These are phyloP conservation scores for Heliothis subflexa DNA, from an alignment of 1,140 invertebrate genomes.

Conservation along the genomic window DNA sequence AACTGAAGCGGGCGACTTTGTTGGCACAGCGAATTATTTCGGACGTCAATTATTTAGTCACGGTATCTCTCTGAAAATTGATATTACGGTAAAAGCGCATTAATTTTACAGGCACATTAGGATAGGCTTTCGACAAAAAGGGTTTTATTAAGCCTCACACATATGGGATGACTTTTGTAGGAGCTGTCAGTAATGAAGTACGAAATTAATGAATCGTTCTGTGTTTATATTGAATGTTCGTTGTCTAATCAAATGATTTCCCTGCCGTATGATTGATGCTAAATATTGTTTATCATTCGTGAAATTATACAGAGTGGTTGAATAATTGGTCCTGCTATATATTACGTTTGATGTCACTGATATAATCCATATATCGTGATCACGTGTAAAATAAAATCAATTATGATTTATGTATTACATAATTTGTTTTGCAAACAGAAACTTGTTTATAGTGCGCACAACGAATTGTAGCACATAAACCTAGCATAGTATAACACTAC, in stretches of 20 bases:
- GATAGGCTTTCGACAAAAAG: slow-evolving; percentile 32
- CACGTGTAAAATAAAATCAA: slow-evolving; percentile 16
- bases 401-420: slow-evolving; percentile 21
- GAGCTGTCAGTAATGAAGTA: slow-evolving; percentile 4
- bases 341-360: slow-evolving; percentile 1
- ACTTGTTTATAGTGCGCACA: background rate
- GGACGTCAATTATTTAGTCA: slow-evolving; percentile 83
- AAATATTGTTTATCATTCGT: background rate
- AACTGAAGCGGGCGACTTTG: slow-evolving; percentile 84
- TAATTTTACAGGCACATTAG: slow-evolving; percentile 59
- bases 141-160: slow-evolving; percentile 39
- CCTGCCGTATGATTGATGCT: background rate
- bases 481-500: background rate
- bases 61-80: slow-evolving; percentile 78
- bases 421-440: slow-evolving; percentile 21
- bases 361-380: background rate
- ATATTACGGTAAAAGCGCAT: slow-evolving; percentile 72
- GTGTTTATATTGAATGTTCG: slow-evolving; percentile 8
- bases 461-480: background rate
- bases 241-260: background rate
- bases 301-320: background rate
- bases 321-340: slow-evolving; percentile 6
- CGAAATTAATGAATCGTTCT: slow-evolving; percentile 13
- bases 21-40: slow-evolving; percentile 83
- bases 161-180: slow-evolving; percentile 19